Base-by-base conservation (phyloP, 2,888 invertebrate species). In the Dendrolimus pini region DNA sequence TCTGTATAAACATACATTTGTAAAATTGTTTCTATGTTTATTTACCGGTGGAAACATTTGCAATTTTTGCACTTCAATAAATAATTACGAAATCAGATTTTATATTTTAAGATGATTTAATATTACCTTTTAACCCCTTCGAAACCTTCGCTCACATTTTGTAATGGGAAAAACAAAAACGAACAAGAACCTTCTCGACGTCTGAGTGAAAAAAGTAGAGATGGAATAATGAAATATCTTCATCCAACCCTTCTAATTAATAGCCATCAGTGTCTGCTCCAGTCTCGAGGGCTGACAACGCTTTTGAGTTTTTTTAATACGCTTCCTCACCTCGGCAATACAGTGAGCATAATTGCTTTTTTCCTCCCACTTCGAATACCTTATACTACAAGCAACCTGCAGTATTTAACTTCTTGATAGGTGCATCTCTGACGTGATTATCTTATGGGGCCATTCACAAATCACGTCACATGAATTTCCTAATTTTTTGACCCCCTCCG, bases 161-260 rank as follows among this genome's bases (percentile, higher is more conserved):
- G 47, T 10, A 47, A 47, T 47, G 12, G 47, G 12, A 9, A 66
- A 66, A 68, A 61, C 56, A 64, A 60, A 62, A 66, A 65, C 59
- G 63, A 58, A 58, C 65, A 68, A 30, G 30, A 75, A 68, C 66
- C 59, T 60, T 65, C 60, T 58, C 61, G 56, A 61, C 64, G 60
- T 64, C 63, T 64, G 71, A 71, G 70, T 60, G 65, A 66, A 64
- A 72, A 70, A 74, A 70, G 68, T 64, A 74, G 75, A 76, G 78
- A 78, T 80, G 83, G 80, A 83, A 86, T 86, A 89, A 88, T 88
- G 82, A 82, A 88, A 89, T 87, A 85, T 87, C 86, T 89, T 85
- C 82, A 87, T 83, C 78, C 85, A 86, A 84, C 88, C 88, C 89
- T 89, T 87, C 86, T 90, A 90, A 90, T 90, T 89, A 90, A 89